phyloP scores from a whole-genome alignment of 2,888 invertebrate species.

The Apamea monoglypha region DNA sequence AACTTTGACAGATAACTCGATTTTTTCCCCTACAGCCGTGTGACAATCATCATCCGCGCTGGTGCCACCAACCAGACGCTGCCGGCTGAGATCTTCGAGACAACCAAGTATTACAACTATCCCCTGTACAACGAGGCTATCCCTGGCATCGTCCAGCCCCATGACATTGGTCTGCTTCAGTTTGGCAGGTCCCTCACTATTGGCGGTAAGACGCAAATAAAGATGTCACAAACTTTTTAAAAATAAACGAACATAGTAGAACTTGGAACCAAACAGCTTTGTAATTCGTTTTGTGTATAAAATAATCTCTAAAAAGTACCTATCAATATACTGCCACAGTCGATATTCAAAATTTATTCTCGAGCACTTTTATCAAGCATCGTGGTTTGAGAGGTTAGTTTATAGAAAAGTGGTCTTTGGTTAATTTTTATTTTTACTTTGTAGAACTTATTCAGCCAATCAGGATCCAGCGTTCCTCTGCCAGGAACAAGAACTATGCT shows the following conservation, averaged over 20 bases:
- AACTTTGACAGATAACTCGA: neutral
- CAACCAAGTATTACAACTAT: constrained; percentile 76
- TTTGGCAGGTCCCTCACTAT: constrained; percentile 62
- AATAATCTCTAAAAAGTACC: neutral
- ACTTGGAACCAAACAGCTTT: neutral
- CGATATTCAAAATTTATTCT: neutral
- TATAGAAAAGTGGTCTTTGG: neutral
- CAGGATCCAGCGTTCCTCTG: constrained; percentile 52
- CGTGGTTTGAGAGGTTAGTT: too few species aligned
- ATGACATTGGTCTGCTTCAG: constrained; percentile 76
- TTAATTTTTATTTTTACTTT: neutral
- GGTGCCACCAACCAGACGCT: constrained; percentile 72
- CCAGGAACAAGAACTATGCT: constrained; percentile 53
- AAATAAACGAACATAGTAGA: neutral
- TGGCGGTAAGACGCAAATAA: constrained; percentile 23
- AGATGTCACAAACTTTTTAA: neutral
- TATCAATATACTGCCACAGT: neutral
- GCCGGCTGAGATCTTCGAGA: constrained; percentile 75
- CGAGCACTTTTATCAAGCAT: neutral
- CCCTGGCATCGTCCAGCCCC: constrained; percentile 71
- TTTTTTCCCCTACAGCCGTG: constrained; percentile 66
- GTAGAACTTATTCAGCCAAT: constrained; percentile 58
- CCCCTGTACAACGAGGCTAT: constrained; percentile 70
- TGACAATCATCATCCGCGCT: constrained; percentile 74
- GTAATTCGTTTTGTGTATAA: neutral